A percentile compares a stretch with the other conserved stretches of the same genome.
Evolutionary conservation across 2,113 vertebrate genomes (phyloP).

Genomic region (Ciconia maguari): DNA sequence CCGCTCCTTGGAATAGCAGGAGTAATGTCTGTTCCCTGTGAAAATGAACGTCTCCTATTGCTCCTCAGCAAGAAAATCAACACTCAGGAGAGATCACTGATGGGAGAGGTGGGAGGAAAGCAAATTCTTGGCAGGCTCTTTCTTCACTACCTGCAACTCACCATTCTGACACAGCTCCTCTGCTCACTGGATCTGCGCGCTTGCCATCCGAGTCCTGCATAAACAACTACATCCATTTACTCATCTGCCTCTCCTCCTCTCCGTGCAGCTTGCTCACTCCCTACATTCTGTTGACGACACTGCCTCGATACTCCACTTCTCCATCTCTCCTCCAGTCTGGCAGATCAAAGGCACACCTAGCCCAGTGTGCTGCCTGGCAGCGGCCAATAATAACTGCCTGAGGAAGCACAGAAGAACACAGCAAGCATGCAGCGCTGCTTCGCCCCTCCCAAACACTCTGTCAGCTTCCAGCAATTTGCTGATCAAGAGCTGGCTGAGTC

Average conservation of each 20-base stretch:
- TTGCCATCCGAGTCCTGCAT: background rate
- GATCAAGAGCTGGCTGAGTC: background rate
- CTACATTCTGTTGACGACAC: background rate
- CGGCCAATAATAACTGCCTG: background rate
- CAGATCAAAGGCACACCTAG: background rate
- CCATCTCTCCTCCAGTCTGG: background rate
- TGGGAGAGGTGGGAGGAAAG: background rate
- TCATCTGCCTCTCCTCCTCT: background rate
- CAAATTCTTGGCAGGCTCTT: background rate
- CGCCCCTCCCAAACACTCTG: background rate
- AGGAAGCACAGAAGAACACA: background rate
- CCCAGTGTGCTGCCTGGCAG: background rate
- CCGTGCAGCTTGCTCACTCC: background rate
- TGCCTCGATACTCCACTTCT: background rate
- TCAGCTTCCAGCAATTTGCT: background rate
- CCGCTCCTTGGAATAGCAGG: rapidly evolving
- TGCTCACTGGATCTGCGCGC: background rate
- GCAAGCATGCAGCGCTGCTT: background rate
- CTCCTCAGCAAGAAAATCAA: background rate
- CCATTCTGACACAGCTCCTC: background rate
- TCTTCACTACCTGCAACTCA: background rate
- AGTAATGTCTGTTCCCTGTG: background rate
- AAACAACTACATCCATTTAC: background rate
- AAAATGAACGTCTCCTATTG: background rate
- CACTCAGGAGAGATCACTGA: background rate